Base-by-base conservation (phyloP, 53 echinoderm and acorn worm genomes). In the Paracentrotus lividus region DNA sequence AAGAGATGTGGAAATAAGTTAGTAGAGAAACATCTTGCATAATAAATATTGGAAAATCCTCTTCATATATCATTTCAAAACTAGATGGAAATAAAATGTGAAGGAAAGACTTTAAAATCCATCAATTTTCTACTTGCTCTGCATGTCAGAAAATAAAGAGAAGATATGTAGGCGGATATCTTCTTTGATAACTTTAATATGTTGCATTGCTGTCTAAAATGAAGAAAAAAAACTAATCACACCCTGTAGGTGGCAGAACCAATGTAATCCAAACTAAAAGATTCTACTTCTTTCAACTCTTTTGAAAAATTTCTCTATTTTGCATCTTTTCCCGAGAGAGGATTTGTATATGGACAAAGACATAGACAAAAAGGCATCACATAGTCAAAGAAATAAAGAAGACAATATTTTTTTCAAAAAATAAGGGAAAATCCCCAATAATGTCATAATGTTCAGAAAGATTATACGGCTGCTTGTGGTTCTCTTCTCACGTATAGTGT, bases 351-450 rank as follows among this genome's bases (percentile, higher is more conserved):
- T 81, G 49, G 15, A 72, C n/a, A 81, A 45, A 9, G 24, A 2
- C 24, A 67, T 8, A 5, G 29, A 29, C 33, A 33, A 67, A 47
- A 47, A 81, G 44, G 10, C 26, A 81, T 81, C 47, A 81, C 0
- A 8, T 24, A 47, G 23, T 45, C 81, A 47, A 24, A 47, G 20
- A 36, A 72, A 2, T 27, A 16, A 42, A 42, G 4, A 31, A 81
- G 0, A 47, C 10, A 4, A 26, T 44, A 81, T 16, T 21, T 20
- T 6, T 81, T 24, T 26, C n/a, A n/a, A 44, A 8, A 21, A 78
- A 44, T 26, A 47, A 81, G 47, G 44, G 81, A 47, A 81, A 81
- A 81, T 12, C 81, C 81, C 81, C 47, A 26, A n/a, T 24, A n/a
- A 81, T 81, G 8, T 44, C 8, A 78, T 9, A 15, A n/a, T n/a